Conservation (phyloP, 2,888 invertebrate species). For the Allacma fusca region DNA sequence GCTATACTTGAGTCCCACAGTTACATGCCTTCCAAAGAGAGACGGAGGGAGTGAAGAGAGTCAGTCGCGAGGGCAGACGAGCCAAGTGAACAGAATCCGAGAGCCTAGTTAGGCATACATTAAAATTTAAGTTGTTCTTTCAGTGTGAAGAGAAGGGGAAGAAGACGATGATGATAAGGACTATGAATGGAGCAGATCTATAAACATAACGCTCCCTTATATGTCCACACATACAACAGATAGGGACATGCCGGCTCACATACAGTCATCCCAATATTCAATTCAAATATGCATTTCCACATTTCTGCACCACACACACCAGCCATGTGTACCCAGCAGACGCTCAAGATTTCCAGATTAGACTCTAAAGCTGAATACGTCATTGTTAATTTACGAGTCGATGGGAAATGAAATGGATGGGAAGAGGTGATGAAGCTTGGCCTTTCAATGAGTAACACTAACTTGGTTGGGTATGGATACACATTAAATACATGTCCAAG, state of each 20-base stretch:
- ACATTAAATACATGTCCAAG: not conserved
- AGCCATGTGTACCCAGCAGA: too few relatives aligned
- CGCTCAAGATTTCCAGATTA: conserved; percentile 21
- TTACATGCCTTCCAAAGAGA: not conserved
- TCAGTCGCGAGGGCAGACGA: not conserved
- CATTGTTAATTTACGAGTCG: conserved; percentile 30
- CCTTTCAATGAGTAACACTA: not conserved
- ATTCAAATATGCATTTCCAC: too few relatives aligned
- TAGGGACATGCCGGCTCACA: too few relatives aligned
- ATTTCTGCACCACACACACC: too few relatives aligned
- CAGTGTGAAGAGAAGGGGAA: conserved; percentile 6
- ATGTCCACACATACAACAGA: too few relatives aligned
- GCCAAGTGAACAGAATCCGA: not conserved
- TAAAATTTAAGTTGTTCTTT: conserved; percentile 23
- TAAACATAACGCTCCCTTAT: too few relatives aligned
- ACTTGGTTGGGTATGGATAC: not conserved
- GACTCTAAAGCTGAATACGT: conserved; percentile 20
- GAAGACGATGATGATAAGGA: conserved; percentile 1
- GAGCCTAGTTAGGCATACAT: conserved; percentile 10
- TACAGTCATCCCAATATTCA: too few relatives aligned
- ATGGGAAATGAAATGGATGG: conserved; percentile 29
- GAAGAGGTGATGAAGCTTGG: not conserved
- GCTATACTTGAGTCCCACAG: not conserved
- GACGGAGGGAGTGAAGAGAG: not conserved
- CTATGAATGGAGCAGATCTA: too few relatives aligned